Evolutionary conservation across 23 tunicate genomes (phyloP), one percentile per base, ranked within the genome.

Genomic region (Diplosoma virens): DNA sequence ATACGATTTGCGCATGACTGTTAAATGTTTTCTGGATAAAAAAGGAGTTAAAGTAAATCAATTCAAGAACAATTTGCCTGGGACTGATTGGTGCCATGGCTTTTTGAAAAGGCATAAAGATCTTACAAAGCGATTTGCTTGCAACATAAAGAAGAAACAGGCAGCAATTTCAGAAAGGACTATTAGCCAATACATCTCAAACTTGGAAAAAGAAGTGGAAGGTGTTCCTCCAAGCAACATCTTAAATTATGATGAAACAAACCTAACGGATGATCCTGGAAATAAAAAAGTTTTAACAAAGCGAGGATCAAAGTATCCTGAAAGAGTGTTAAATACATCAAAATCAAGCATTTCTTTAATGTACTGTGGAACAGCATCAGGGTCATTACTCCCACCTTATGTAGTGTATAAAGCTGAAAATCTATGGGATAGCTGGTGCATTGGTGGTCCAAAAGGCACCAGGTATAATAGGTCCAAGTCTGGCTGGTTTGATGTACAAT

Each of bases 401-500:
- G 32, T 73, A 22, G 78, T 73, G 11, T 73, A 73, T 20, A 73
- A 73, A 73, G 60, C 64, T 3, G 63, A 47, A 73, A 73, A 73
- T 24, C 47, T 73, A 64, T 73, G 63, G 31, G 25, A 73, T 33
- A 26, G 23, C 27, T 73, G 78, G 78, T 47, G 61, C 25, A 22
- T 16, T 28, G 78, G 78, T 73, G 78, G 78, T 26, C 64, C 78
- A 26, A 48, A 48, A 47, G 25, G 33, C 16, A 26, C 78, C 5
- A 48, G 78, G 9, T 73, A 73, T 37, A 33, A 30, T 11, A 21
- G 64, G 17, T 47, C 63, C 64, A 73, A 48, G 48, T 5, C n/a
- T 47, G 78, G 78, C 3, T 73, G 78, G 78, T 73, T 73, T 73
- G 64, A 73, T 47, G 63, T 35, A 47, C 26, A 52, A n/a, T 14